Conservation (phyloP, 2,888 invertebrate genomes). For the Watsonalla cultraria region DNA sequence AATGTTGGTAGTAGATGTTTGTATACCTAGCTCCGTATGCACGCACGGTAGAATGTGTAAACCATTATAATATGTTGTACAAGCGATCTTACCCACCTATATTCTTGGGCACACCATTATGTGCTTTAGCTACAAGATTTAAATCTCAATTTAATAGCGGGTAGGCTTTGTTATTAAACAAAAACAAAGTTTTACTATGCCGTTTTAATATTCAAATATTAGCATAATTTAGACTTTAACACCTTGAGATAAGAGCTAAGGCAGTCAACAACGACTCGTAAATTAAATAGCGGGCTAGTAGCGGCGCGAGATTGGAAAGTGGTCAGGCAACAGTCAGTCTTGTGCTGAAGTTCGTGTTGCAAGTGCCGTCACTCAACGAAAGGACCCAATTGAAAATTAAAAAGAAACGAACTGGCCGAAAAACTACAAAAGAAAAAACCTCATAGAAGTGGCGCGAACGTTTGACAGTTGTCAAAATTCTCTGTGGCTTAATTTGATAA, state of each 20-base stretch:
- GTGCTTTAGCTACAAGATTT: not conserved
- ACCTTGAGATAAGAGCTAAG: not conserved
- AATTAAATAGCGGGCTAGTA: slow-evolving; percentile 9
- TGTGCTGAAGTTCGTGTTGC: slow-evolving; percentile 30
- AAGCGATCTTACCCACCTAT: not conserved
- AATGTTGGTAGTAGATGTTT: too few relatives aligned
- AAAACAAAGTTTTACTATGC: not conserved
- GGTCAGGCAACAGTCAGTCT: slow-evolving; percentile 44
- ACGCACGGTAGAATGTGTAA: too few relatives aligned
- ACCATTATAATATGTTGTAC: not conserved
- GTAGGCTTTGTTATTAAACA: slow-evolving; percentile 1
- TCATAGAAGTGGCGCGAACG: slow-evolving; percentile 24
- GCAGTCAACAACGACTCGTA: slow-evolving; percentile 18
- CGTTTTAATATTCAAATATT: not conserved
- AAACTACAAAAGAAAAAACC: slow-evolving; percentile 8
- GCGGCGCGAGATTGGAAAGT: slow-evolving; percentile 57
- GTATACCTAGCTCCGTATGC: too few relatives aligned
- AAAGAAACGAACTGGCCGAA: slow-evolving; percentile 22
- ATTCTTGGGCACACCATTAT: not conserved
- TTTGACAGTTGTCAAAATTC: slow-evolving; percentile 49
- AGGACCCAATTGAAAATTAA: slow-evolving; percentile 15
- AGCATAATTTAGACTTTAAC: not conserved
- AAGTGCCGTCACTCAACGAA: slow-evolving; percentile 20
- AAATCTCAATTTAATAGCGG: slow-evolving; percentile 1
- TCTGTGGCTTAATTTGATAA: slow-evolving; percentile 3